Conservation (phyloP, 2,888 invertebrate genomes). For the Aplocera efformata region DNA sequence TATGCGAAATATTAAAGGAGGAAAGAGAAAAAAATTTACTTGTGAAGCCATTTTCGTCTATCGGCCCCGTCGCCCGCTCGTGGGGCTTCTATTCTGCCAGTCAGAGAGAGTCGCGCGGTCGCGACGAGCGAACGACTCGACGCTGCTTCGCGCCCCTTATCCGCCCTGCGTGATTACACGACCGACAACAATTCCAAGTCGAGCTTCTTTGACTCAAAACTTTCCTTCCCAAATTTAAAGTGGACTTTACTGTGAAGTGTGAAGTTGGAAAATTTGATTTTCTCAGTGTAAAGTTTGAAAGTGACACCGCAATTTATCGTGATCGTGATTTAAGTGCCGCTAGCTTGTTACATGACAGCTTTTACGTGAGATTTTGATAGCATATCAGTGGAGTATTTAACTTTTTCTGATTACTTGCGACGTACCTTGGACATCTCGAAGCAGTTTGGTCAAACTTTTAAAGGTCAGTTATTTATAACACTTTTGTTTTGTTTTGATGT, state of each 20-base stretch:
- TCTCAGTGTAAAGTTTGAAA: constrained; percentile 47
- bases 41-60: constrained; percentile 81
- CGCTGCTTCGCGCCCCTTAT: constrained; percentile 22
- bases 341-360: constrained; percentile 47
- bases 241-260: constrained; percentile 52
- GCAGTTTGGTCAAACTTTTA: constrained; percentile 30
- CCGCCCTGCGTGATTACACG: constrained; percentile 51
- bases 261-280: constrained; percentile 52
- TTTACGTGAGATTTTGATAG: constrained; percentile 38
- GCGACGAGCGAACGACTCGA: constrained; percentile 50
- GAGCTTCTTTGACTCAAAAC: constrained; percentile 34
- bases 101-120: constrained; percentile 67
- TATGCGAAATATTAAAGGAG: constrained; percentile 81
- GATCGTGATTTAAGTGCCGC: constrained; percentile 48
- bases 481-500: not conserved
- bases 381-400: constrained; percentile 43
- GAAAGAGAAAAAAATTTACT: constrained; percentile 81
- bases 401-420: constrained; percentile 40
- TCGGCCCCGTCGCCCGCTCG: constrained; percentile 69
- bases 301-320: constrained; percentile 45
- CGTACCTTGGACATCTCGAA: constrained; percentile 27
- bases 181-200: constrained; percentile 59
- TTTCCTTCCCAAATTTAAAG: constrained; percentile 7
- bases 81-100: constrained; percentile 60
- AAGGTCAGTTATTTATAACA: constrained; percentile 32